These are phyloP conservation scores for Corythaixoides concolor DNA, from an alignment of 2,113 vertebrate genomes.

Conservation along the genomic window DNA sequence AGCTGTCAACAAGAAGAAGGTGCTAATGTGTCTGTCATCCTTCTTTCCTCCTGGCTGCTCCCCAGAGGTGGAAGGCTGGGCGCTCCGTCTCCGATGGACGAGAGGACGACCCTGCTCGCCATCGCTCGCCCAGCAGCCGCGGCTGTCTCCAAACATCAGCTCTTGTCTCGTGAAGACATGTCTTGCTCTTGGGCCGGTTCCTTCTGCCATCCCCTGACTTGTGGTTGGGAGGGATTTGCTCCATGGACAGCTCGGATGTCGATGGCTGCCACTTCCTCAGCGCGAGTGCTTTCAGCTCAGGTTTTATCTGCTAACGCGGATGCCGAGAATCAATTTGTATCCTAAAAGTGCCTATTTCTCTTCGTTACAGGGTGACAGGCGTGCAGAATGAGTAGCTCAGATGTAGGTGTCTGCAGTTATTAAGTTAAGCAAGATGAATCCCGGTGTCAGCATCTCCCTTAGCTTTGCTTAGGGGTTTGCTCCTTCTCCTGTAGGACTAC, in stretches of 20 bases:
- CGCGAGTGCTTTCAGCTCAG: neutral
- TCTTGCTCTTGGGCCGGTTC: neutral
- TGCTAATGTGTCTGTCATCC: conserved; percentile 47
- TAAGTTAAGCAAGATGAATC: conserved; percentile 43
- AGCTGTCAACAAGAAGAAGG: conserved; percentile 38
- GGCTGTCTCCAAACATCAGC: neutral
- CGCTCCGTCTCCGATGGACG: accelerated
- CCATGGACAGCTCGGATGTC: accelerated
- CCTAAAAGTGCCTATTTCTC: conserved; percentile 35
- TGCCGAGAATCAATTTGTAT: neutral
- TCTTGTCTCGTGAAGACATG: accelerated
- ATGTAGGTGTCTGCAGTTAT: conserved; percentile 46
- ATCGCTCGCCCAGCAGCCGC: accelerated
- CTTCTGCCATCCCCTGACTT: neutral
- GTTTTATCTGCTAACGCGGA: accelerated
- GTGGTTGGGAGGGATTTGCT: neutral
- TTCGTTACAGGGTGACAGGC: conserved; percentile 29
- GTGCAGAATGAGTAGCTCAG: conserved; percentile 30
- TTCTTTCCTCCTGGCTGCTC: neutral
- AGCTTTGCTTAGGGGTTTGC: neutral
- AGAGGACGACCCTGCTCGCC: accelerated
- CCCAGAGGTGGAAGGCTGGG: neutral
- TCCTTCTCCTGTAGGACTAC: neutral
- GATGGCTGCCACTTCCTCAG: accelerated
- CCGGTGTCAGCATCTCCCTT: neutral